These are phyloP conservation scores for Apus apus DNA, from an alignment of 2,113 vertebrate genomes.

Conservation along the genomic window DNA sequence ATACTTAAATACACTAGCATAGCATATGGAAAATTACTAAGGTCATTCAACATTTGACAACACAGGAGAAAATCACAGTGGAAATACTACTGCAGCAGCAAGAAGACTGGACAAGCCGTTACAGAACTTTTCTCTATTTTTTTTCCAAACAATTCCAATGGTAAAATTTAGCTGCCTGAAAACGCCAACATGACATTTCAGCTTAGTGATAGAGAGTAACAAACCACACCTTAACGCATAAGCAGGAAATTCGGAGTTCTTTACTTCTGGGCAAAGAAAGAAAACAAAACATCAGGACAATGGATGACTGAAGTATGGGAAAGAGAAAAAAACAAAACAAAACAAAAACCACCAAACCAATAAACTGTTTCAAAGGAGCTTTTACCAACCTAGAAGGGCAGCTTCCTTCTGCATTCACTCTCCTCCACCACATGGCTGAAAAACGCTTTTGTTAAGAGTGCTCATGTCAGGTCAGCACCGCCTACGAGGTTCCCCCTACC, in stretches of 20 bases:
- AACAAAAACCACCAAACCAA: too few relatives aligned
- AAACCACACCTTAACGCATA: not conserved
- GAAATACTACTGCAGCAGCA: not conserved
- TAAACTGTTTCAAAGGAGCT: not conserved
- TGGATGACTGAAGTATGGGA: fast-evolving
- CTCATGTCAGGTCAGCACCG: fast-evolving
- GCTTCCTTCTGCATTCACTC: not conserved
- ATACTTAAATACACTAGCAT: not conserved
- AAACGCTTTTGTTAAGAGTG: fast-evolving
- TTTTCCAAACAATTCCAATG: not conserved
- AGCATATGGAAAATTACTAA: not conserved
- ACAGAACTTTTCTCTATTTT: fast-evolving
- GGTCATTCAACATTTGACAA: not conserved
- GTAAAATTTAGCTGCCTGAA: not conserved
- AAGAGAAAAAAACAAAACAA: fast-evolving
- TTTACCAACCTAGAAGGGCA: not conserved
- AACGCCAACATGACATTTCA: not conserved
- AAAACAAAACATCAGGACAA: not conserved
- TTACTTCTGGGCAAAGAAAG: not conserved
- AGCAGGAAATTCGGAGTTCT: not conserved
- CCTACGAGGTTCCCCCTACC: not conserved
- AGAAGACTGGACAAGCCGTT: not conserved
- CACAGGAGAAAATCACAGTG: not conserved
- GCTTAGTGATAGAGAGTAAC: not conserved
- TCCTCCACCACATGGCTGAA: not conserved